Conservation (phyloP, 2,113 vertebrate genomes). For the Syngnathus typhle region DNA sequence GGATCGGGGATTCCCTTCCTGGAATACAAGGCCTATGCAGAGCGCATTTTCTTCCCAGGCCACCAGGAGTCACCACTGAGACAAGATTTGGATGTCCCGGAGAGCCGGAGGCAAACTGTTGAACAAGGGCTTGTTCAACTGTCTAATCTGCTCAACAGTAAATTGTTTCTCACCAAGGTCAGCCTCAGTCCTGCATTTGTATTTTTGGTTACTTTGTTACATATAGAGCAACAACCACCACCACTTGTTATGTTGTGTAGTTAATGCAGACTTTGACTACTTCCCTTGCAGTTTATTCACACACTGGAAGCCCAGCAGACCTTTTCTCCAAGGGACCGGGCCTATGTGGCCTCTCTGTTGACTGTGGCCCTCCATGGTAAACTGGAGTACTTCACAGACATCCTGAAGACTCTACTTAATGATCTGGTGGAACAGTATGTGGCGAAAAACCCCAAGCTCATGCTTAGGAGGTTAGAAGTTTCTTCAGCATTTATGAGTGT, state of each 20-base stretch:
- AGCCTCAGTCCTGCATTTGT: not conserved
- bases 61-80: constrained; percentile 88
- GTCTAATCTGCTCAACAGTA: constrained; percentile 95
- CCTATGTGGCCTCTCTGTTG: constrained; percentile 89
- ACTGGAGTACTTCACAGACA: constrained; percentile 96
- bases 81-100: constrained; percentile 85
- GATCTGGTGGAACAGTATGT: constrained; percentile 93
- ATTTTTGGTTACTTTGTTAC: not conserved
- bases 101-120: constrained; percentile 84
- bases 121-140: constrained; percentile 92
- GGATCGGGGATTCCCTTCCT: constrained; percentile 94
- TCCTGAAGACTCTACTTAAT: constrained; percentile 88
- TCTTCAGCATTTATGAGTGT: not conserved
- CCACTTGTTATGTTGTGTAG: too few species aligned
- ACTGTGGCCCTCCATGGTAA: constrained; percentile 91
- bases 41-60: constrained; percentile 94
- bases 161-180: constrained; percentile 97
- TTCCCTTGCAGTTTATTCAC: constrained; percentile 81
- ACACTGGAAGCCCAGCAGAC: constrained; percentile 92
- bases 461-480: constrained; percentile 84
- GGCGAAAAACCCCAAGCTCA: constrained; percentile 94
- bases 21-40: constrained; percentile 87
- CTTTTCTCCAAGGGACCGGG: constrained; percentile 88
- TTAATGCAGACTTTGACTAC: not conserved
- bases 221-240: not conserved